These are phyloP conservation scores for Pyrgilauda ruficollis DNA, from an alignment of 2,113 vertebrate genomes.

Conservation along the genomic window DNA sequence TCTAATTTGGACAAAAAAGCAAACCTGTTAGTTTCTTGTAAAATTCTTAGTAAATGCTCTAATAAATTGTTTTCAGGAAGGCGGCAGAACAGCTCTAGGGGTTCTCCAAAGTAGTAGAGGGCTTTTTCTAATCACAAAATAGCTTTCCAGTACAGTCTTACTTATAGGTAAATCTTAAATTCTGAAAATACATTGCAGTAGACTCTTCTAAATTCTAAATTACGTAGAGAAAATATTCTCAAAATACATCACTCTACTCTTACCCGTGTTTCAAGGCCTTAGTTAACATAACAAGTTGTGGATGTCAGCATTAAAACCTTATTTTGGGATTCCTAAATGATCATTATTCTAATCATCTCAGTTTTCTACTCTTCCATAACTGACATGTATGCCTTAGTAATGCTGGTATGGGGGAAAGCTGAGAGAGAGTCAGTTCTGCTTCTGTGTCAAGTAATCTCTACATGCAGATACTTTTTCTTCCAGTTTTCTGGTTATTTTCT, in stretches of 20 bases:
- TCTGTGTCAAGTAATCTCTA: neutral
- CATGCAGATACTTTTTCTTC: neutral
- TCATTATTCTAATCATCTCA: neutral
- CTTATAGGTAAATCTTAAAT: neutral
- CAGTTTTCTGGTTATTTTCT: neutral
- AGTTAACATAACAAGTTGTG: neutral
- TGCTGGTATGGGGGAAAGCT: neutral
- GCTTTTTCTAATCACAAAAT: neutral
- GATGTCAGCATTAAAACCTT: neutral
- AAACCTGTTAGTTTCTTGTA: neutral
- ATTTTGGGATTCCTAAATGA: neutral
- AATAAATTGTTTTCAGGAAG: neutral
- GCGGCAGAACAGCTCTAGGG: neutral
- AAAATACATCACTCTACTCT: neutral
- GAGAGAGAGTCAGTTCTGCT: neutral
- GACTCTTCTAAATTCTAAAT: neutral
- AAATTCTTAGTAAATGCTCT: neutral
- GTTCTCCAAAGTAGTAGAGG: neutral
- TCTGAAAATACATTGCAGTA: neutral
- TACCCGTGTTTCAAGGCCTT: neutral
- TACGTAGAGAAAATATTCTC: neutral
- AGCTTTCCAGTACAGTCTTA: neutral
- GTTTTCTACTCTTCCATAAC: neutral
- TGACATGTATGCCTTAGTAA: neutral
- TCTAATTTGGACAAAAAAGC: neutral